Conservation (phyloP, 2,797 vertebrate species). For the Chanos chanos region DNA sequence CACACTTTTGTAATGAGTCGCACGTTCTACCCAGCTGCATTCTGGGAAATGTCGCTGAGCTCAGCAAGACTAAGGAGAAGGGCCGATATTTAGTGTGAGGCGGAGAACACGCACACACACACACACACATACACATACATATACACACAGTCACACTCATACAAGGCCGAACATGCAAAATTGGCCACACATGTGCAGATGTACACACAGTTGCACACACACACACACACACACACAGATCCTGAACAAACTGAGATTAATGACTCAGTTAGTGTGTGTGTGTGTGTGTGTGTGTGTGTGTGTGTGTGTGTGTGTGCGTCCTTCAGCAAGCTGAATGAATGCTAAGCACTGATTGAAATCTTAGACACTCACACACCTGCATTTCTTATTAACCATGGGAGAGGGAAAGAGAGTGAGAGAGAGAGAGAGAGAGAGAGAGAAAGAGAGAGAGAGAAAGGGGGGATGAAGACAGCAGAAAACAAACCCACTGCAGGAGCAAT, state of each 20-base stretch:
- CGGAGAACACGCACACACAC: no score
- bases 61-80: no score
- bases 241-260: no score
- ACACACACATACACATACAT: neutral
- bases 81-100: no score
- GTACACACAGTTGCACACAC: neutral
- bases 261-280: no score
- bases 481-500: constrained; percentile 17
- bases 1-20: no score
- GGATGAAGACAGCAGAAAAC: neutral
- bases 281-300: neutral
- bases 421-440: constrained; percentile 4
- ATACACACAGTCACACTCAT: neutral
- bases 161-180: neutral
- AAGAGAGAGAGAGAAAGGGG: neutral
- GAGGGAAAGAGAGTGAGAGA: constrained; percentile 22
- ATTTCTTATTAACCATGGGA: constrained; percentile 10
- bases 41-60: no score
- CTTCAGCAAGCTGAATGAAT: constrained; percentile 21
- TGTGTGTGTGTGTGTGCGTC: neutral
- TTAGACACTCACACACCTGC: constrained; percentile 2
- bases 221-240: no score
- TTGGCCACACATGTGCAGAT: neutral
- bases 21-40: no score
- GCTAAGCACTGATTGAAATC: constrained; percentile 24